Conservation (phyloP, 2,797 vertebrate species). For the Loris lydekkerianus region DNA sequence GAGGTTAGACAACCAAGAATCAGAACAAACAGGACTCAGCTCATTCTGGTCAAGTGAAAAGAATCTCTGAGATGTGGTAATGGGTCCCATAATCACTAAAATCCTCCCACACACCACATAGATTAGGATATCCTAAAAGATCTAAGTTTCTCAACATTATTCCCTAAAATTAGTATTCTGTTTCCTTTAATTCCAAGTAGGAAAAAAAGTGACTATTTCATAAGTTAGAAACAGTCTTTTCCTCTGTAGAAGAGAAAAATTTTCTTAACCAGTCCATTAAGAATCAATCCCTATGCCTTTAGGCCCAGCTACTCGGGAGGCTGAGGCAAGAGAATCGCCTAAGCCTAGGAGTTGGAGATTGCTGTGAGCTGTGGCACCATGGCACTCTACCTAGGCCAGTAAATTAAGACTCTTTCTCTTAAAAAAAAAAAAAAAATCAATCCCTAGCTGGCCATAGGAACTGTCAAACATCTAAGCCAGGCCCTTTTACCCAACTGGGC, state of each 20-base stretch:
- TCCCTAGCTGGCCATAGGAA: neutral
- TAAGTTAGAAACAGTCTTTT: too few relatives aligned
- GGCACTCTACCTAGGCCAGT: too few relatives aligned
- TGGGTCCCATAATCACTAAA: rapidly evolving
- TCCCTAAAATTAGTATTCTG: neutral
- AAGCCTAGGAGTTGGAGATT: too few relatives aligned
- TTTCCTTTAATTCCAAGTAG: neutral
- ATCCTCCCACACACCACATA: neutral
- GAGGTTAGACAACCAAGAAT: neutral
- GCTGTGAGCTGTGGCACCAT: too few relatives aligned
- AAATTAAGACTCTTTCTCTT: too few relatives aligned
- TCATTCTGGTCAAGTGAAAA: neutral
- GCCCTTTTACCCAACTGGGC: neutral
- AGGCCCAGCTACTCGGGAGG: too few relatives aligned
- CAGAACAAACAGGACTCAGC: neutral
- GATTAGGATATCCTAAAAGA: too few relatives aligned
- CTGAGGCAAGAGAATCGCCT: too few relatives aligned
- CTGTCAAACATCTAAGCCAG: rapidly evolving
- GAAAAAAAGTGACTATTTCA: neutral
- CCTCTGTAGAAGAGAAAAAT: neutral
- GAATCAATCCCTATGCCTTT: neutral
- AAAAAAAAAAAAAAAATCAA: neutral
- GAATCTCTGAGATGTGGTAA: too few relatives aligned
- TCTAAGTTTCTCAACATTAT: neutral
- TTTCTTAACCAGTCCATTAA: rapidly evolving